Evolutionary conservation across 2,888 invertebrate genomes (phyloP).

Genomic region (Chloroclystis v-ata): DNA sequence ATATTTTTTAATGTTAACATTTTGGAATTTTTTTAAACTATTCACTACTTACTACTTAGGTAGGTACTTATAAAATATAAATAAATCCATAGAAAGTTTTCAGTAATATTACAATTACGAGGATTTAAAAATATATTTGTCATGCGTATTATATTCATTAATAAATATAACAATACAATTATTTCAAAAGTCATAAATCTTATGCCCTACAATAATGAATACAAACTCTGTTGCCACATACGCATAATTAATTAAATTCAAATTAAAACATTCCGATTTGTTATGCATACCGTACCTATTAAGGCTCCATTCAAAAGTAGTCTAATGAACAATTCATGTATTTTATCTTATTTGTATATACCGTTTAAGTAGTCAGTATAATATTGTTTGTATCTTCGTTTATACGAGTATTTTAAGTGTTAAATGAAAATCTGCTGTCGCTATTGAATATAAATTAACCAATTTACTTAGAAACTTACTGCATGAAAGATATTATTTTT

Average conservation of each 20-base stretch:
- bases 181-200: too few species aligned
- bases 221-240: conserved; percentile 7
- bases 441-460: conserved; percentile 13
- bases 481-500: neutral
- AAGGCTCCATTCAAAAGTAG: conserved; percentile 40
- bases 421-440: conserved; percentile 11
- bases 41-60: too few species aligned
- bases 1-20: too few species aligned
- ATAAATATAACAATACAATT: too few species aligned
- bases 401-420: conserved; percentile 19
- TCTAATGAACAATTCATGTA: conserved; percentile 59
- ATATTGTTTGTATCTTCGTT: neutral
- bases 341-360: conserved; percentile 45
- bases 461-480: conserved; percentile 1
- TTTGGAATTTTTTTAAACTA: too few species aligned
- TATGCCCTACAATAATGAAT: too few species aligned
- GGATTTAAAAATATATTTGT: too few species aligned
- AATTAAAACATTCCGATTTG: conserved; percentile 19
- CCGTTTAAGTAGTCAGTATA: conserved; percentile 34
- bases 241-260: conserved; percentile 16
- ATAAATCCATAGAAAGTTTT: too few species aligned
- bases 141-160: too few species aligned
- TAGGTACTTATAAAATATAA: too few species aligned
- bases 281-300: conserved; percentile 43
- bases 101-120: too few species aligned